These are phyloP conservation scores for Acronicta leporina DNA, from an alignment of 2,888 invertebrate genomes.

Conservation along the genomic window DNA sequence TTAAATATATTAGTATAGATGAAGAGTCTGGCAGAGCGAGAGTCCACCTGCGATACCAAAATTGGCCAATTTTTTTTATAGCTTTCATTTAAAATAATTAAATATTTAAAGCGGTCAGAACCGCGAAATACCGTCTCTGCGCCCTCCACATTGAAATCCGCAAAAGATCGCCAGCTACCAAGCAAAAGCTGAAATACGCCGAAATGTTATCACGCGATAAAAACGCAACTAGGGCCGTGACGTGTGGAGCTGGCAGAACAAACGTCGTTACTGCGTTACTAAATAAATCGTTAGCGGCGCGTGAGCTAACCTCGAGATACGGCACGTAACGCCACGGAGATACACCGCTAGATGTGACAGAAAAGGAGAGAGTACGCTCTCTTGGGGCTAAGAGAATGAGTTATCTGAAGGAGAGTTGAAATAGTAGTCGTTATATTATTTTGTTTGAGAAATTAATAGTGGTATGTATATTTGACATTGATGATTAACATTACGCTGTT, in stretches of 20 bases:
- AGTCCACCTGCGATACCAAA: too few relatives aligned
- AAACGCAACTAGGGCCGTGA: slow-evolving; percentile 73
- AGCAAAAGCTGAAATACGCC: slow-evolving; percentile 15
- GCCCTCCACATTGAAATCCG: not conserved
- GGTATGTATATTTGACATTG: too few relatives aligned
- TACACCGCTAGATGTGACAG: slow-evolving; percentile 66
- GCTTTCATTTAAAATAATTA: too few relatives aligned
- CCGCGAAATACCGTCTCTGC: too few relatives aligned
- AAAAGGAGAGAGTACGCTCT: not conserved
- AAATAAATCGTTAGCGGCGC: slow-evolving; percentile 87
- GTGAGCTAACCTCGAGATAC: slow-evolving; percentile 80
- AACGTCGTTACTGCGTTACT: slow-evolving; percentile 85
- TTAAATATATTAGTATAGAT: too few relatives aligned
- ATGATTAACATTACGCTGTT: too few relatives aligned
- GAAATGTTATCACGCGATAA: slow-evolving; percentile 68
- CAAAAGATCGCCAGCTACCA: slow-evolving; percentile 1
- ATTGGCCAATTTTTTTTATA: too few relatives aligned
- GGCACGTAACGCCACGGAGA: slow-evolving; percentile 74
- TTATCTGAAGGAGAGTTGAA: too few relatives aligned
- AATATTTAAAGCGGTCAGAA: too few relatives aligned
- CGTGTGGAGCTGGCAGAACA: slow-evolving; percentile 80
- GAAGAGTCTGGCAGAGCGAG: too few relatives aligned
- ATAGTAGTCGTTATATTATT: too few relatives aligned
- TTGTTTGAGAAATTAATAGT: too few relatives aligned
- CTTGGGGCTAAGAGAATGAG: not conserved